phyloP scores from a whole-genome alignment of 2,113 vertebrate species.

The Neolamprologus longior region DNA sequence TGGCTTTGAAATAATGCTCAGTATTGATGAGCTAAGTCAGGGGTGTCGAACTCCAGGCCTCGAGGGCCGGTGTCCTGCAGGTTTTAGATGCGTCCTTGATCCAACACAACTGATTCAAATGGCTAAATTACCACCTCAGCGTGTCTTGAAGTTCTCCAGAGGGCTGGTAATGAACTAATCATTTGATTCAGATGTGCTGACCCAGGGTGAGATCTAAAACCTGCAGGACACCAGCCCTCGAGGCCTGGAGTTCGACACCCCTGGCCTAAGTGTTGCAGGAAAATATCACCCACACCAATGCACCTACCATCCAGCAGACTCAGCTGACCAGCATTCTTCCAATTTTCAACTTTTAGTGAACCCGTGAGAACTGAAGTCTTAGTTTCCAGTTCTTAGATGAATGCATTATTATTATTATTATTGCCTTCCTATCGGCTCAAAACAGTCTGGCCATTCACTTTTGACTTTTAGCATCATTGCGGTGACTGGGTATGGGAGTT shows the following conservation, averaged over 20 bases:
- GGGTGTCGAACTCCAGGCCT: not conserved
- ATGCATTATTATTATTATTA: accelerated
- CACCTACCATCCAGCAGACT: not conserved
- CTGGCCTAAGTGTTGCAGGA: not conserved
- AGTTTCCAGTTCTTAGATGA: not conserved
- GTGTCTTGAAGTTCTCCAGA: not conserved
- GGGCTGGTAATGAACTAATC: accelerated
- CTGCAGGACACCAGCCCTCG: not conserved
- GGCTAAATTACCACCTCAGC: not conserved
- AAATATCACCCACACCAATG: not conserved
- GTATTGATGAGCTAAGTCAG: too few relatives aligned
- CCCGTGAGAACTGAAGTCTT: not conserved
- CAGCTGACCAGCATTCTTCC: not conserved
- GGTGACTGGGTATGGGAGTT: not conserved
- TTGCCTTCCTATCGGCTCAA: not conserved
- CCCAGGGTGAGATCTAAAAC: not conserved
- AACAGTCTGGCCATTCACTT: not conserved
- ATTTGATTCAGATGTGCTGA: not conserved
- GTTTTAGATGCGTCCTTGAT: not conserved
- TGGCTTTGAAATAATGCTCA: too few relatives aligned
- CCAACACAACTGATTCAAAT: not conserved
- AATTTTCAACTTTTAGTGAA: not conserved
- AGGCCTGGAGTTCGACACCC: not conserved
- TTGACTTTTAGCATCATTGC: not conserved
- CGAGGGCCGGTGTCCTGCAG: not conserved